These are phyloP conservation scores for Galerucella pusilla DNA, from an alignment of 2,888 invertebrate genomes.

Conservation along the genomic window DNA sequence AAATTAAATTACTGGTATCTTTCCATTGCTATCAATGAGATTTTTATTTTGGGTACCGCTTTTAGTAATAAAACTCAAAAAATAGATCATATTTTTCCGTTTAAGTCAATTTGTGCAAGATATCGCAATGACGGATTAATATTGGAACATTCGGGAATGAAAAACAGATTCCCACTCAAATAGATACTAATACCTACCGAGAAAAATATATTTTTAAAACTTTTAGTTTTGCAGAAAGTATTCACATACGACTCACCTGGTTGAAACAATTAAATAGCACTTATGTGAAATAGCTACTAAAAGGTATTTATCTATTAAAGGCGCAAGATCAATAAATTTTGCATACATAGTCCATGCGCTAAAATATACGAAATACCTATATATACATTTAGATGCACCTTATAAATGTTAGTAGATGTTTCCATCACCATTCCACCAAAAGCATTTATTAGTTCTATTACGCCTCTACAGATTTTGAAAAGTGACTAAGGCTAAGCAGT, in stretches of 20 bases:
- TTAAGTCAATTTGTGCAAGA: not conserved
- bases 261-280: slow-evolving; percentile 28
- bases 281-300: slow-evolving; percentile 31
- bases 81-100: not conserved
- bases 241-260: slow-evolving; percentile 26
- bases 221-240: slow-evolving; percentile 2
- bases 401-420: slow-evolving; percentile 7
- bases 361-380: not conserved
- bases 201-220: not conserved
- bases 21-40: no score
- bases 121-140: not conserved
- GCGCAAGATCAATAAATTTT: slow-evolving; percentile 32
- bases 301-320: slow-evolving; percentile 27
- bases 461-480: not conserved
- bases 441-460: not conserved
- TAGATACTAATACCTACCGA: slow-evolving; percentile 4
- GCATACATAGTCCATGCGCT: slow-evolving; percentile 10
- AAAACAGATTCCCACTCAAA: not conserved
- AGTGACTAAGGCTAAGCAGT: not conserved
- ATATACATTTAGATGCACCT: slow-evolving; percentile 10
- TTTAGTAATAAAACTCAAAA: not conserved
- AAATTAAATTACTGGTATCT: no score
- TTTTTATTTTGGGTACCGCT: no score
- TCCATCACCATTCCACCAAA: not conserved
- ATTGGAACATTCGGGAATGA: not conserved